Evolutionary conservation across 2,888 invertebrate genomes (phyloP).

Genomic region (Eupithecia centaureata): DNA sequence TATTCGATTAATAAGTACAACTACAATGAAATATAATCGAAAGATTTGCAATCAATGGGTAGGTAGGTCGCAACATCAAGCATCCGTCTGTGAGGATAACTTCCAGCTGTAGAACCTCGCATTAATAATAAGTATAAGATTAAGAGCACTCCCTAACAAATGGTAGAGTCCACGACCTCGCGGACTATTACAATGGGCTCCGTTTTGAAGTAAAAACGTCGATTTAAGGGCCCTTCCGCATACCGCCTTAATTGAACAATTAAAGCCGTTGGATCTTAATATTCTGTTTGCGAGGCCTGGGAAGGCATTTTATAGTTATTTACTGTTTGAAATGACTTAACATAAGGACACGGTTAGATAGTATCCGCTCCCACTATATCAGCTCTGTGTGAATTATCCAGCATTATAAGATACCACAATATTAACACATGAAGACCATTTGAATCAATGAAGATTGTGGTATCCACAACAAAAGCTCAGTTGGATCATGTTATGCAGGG

Average conservation of each 20-base stretch:
- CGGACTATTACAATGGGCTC: conserved; percentile 61
- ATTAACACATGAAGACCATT: no score
- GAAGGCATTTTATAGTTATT: neutral
- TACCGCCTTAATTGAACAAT: conserved; percentile 40
- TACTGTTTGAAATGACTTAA: neutral
- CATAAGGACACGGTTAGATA: no score
- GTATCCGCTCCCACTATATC: no score
- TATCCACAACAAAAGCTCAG: no score
- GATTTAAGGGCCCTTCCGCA: conserved; percentile 56
- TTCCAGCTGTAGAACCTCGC: conserved; percentile 49
- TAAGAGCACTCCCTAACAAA: conserved; percentile 55
- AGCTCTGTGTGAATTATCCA: no score
- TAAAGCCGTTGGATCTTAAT: conserved; percentile 33
- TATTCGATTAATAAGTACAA: no score
- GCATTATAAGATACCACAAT: no score
- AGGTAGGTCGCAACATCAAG: neutral
- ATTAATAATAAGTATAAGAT: conserved; percentile 50
- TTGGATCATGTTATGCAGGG: no score
- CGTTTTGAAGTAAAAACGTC: conserved; percentile 65
- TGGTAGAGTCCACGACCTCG: conserved; percentile 62
- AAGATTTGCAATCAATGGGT: no score
- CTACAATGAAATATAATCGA: no score
- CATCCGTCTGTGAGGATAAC: conserved; percentile 7
- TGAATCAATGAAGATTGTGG: no score
- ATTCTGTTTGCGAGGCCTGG: conserved; percentile 16